These are phyloP conservation scores for Heliconius nattereri DNA, from an alignment of 1,140 invertebrate genomes.

Conservation along the genomic window DNA sequence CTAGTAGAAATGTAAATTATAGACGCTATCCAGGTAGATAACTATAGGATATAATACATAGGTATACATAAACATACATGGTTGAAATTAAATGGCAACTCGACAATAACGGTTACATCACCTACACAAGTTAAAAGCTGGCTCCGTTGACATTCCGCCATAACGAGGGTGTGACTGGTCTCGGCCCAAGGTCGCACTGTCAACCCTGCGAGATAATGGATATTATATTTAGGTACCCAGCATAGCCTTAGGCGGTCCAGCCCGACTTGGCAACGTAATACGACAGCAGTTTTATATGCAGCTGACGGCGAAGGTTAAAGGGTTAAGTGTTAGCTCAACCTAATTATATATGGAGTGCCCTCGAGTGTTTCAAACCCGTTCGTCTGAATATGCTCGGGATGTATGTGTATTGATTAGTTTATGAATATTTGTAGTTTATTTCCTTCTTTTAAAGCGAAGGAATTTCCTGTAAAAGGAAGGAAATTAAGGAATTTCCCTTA, in stretches of 20 bases:
- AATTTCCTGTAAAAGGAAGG: not conserved
- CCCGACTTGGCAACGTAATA: conserved; percentile 31
- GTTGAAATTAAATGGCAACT: conserved; percentile 10
- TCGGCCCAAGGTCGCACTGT: conserved; percentile 24
- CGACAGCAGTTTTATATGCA: conserved; percentile 33
- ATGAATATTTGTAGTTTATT: not conserved
- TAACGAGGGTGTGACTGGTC: conserved; percentile 28
- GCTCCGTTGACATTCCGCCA: conserved; percentile 19
- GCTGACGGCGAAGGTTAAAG: conserved; percentile 31
- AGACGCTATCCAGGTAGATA: too few relatives aligned
- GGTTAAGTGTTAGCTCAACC: conserved; percentile 28
- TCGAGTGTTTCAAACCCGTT: conserved; percentile 8
- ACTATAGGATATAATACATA: too few relatives aligned
- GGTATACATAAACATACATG: too few relatives aligned
- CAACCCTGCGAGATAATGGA: conserved; percentile 24
- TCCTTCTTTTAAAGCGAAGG: too few relatives aligned
- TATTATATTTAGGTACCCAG: conserved; percentile 28
- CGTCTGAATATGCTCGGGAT: not conserved
- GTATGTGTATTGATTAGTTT: not conserved
- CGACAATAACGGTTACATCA: conserved; percentile 19
- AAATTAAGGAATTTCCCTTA: not conserved
- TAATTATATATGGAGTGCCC: conserved; percentile 19
- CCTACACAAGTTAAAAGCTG: conserved; percentile 14
- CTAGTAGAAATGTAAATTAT: too few relatives aligned
- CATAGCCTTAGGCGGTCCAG: conserved; percentile 26